Evolutionary conservation across 2,888 invertebrate species (phyloP).

Genomic region (Phaonia tiefii): DNA sequence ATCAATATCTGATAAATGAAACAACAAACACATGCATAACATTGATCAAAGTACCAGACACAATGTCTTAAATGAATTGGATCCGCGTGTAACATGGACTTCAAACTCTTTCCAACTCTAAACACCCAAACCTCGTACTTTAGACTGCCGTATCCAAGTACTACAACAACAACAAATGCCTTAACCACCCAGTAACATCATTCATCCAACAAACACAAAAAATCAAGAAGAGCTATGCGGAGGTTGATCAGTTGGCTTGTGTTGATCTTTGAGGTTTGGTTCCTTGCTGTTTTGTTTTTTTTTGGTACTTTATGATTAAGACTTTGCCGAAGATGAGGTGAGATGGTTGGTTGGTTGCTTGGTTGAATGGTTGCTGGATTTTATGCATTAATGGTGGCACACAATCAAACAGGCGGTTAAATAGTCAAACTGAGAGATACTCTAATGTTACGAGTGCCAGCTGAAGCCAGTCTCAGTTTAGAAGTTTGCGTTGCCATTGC

Average conservation of each 20-base stretch:
- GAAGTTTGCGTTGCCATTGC: background rate
- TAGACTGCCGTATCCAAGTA: too few species aligned
- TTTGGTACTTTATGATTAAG: slow-evolving; percentile 55
- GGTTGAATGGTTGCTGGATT: too few species aligned
- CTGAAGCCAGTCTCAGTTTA: background rate
- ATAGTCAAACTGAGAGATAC: background rate
- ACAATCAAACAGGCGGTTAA: slow-evolving; percentile 26
- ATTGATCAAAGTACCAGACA: slow-evolving; percentile 20
- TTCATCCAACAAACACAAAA: background rate
- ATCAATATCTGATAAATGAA: background rate
- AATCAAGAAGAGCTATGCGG: background rate
- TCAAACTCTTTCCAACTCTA: background rate
- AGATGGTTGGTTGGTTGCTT: slow-evolving; percentile 11
- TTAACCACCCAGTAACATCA: background rate
- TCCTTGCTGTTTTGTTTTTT: slow-evolving; percentile 20
- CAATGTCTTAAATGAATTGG: slow-evolving; percentile 38
- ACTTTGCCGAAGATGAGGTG: slow-evolving; percentile 43
- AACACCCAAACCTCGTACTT: too few species aligned
- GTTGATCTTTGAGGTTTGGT: slow-evolving; percentile 44
- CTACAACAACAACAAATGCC: background rate
- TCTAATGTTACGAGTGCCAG: background rate
- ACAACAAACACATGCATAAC: slow-evolving; percentile 35
- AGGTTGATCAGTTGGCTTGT: slow-evolving; percentile 40
- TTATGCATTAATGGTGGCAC: slow-evolving; percentile 15
- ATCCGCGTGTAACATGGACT: background rate